phyloP scores from a whole-genome alignment of 2,888 invertebrate genomes.

The Machimus atricapillus region DNA sequence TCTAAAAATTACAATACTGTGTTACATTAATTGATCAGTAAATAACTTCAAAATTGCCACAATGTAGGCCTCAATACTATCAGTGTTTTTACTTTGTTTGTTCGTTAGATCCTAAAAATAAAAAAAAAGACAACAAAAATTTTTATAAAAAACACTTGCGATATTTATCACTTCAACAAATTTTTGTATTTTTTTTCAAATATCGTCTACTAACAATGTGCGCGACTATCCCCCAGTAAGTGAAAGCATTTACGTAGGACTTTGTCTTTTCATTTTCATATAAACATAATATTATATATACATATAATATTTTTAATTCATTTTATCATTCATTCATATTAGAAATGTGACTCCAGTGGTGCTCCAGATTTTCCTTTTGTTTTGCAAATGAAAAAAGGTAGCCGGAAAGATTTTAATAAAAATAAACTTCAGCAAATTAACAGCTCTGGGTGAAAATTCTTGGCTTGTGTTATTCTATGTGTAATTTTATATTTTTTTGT shows the following conservation, averaged over 20 bases:
- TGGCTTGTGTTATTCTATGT: neutral
- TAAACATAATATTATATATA: neutral
- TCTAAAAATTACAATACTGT: conserved; percentile 27
- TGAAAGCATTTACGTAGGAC: neutral
- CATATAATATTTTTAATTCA: neutral
- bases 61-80: conserved; percentile 6
- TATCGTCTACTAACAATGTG: neutral
- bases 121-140: neutral
- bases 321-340: neutral
- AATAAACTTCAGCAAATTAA: neutral
- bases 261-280: neutral
- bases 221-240: neutral
- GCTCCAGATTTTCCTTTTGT: conserved; percentile 6
- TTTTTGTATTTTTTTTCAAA: neutral
- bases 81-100: conserved; percentile 10
- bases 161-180: neutral
- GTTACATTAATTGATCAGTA: neutral
- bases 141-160: neutral
- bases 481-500: neutral
- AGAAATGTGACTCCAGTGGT: conserved; percentile 30
- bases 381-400: conserved; percentile 10
- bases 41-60: neutral
- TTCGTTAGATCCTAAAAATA: conserved; percentile 6
- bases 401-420: neutral
- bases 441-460: neutral